Base-by-base conservation (phyloP, 2,888 invertebrate species). In the Drosophila mimetica region DNA sequence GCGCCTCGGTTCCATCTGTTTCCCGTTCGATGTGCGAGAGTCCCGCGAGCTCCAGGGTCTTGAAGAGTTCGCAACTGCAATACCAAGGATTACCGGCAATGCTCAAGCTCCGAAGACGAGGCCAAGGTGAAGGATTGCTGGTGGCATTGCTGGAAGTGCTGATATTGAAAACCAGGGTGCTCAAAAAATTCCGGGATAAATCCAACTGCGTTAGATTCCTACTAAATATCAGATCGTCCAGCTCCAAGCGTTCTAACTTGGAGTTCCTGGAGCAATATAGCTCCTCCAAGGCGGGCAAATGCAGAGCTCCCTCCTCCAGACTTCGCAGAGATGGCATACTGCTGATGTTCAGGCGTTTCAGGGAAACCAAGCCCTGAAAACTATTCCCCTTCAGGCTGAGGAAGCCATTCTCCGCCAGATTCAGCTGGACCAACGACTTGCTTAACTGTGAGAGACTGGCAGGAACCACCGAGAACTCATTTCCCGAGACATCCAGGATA, bases 31-130 rank as follows among this genome's bases (percentile, higher is more conserved):
- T 65, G 13, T 81, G 70, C 2, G 82, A 76, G 0, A 76, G 65
- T 2, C 88, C 90, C 13, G 81, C 76, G 28, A 75, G 77, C 63
- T 90, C 88, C 9, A 93, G 74, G 4, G 91, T 89, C 57, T 86
- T 79, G 41, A 90, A 48, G 50, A 92, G 70, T 2, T 81, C 85
- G 86, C 95, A 95, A 86, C 94, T 93, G 87, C 95, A 95, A 39
- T 93, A 90, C 93, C 95, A 94, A 54, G 92, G 93, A 91, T 95
- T 95, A n/a, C 93, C 93, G 1, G 92, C 92, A 88, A 95, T 93
- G 72, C 93, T 93, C 47, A 95, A 86, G 6, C 92, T 90, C 20
- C 93, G 93, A 58, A 95, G 81, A 46, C 93, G 89, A 1, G 91
- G 83, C 90, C 92, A 92, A 16, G 48, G 48, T 1, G 37, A 28